phyloP scores from a whole-genome alignment of 2,113 vertebrate genomes.

The Cheirogaleus medius region DNA sequence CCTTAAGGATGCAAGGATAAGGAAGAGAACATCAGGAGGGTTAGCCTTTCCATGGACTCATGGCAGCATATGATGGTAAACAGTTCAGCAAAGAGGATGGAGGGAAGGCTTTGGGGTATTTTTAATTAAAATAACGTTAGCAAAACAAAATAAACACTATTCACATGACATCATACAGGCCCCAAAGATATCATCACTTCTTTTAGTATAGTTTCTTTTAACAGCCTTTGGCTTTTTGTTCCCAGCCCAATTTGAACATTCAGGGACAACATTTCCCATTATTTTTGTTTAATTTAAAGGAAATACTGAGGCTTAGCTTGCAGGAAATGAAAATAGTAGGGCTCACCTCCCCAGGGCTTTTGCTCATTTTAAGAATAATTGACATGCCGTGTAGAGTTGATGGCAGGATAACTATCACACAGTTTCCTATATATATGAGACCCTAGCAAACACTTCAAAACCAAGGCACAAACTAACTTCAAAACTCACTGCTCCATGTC shows the following conservation, averaged over 20 bases:
- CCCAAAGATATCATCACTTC: neutral
- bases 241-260: neutral
- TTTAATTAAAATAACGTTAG: constrained; percentile 25
- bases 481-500: neutral
- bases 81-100: neutral
- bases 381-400: neutral
- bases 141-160: neutral
- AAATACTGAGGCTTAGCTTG: constrained; percentile 23
- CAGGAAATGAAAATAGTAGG: neutral
- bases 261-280: neutral
- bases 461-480: constrained; percentile 37
- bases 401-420: constrained; percentile 20
- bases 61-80: neutral
- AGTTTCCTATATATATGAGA: neutral
- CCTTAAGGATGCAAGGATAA: neutral
- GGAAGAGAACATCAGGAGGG: neutral
- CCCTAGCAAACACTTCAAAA: constrained; percentile 34
- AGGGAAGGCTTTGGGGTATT: neutral
- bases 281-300: constrained; percentile 64
- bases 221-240: neutral
- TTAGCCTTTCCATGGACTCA: neutral
- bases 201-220: neutral
- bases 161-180: neutral
- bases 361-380: constrained; percentile 32
- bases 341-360: neutral